These are phyloP conservation scores for Odocoileus virginianus DNA, from an alignment of 2,113 vertebrate species.

Conservation along the genomic window DNA sequence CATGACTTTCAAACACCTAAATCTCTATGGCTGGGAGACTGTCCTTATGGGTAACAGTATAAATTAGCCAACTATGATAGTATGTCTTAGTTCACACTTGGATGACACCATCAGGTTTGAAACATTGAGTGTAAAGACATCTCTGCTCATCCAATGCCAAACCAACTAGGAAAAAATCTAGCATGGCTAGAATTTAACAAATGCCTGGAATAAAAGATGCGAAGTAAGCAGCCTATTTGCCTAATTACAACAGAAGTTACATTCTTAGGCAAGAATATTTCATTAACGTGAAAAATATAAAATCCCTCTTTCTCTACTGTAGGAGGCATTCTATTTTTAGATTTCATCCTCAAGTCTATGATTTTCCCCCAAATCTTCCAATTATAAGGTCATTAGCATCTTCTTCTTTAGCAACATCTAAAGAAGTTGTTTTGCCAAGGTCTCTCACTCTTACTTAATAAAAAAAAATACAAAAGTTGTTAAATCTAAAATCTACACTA, in stretches of 20 bases:
- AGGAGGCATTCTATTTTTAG: background rate
- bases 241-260: background rate
- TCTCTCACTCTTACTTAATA: background rate
- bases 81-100: background rate
- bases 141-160: background rate
- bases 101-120: background rate
- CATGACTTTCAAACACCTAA: background rate
- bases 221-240: background rate
- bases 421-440: background rate
- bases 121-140: background rate
- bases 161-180: background rate
- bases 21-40: background rate
- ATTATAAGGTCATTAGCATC: background rate
- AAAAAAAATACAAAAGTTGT: background rate
- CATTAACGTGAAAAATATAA: slow-evolving; percentile 6
- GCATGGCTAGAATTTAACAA: background rate
- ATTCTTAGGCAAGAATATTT: slow-evolving; percentile 2
- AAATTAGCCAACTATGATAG: background rate
- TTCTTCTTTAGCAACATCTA: background rate
- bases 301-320: background rate
- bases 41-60: background rate
- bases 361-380: background rate
- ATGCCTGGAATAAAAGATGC: background rate
- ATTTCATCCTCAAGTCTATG: background rate
- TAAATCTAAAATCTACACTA: background rate